Base-by-base conservation (phyloP, 2,888 invertebrate genomes). In the Phortica magna region DNA sequence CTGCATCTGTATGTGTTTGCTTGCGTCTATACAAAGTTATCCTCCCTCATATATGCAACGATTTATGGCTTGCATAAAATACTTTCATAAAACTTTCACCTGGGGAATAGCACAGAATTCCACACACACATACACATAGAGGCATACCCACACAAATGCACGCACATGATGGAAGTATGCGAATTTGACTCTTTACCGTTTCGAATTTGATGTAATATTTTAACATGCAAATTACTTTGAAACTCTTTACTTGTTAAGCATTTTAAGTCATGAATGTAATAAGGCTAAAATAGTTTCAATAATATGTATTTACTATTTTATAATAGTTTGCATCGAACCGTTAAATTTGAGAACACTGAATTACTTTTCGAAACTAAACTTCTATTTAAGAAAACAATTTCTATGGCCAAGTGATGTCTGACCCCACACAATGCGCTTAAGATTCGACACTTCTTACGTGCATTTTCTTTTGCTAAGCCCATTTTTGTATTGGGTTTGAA, bases 41-140 rank as follows among this genome's bases (percentile, higher is more conserved):
- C 48, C 70, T 19, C 70, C 70, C 70, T 31, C 70, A 53, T 70
- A 42, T 42, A 71, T 53, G 82, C 78, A 82, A 83, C 88, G 88
- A 86, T 86, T 86, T 86, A 86, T 86, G 88, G 88, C 53, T 71
- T 71, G 70, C 83, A 88, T 61, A 61, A 61, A 61, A 61, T 88
- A 85, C 88, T 86, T 86, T 86, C 85, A 87, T 85, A 88, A 14
- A 82, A 86, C 88, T 86, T 86, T 86, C 85, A 86, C 85, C 85
- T 86, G 83, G 84, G 87, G 87, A 88, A 86, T 88, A 86, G 17
- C 17, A 17, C 59, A 48, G 48, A 48, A 31, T 31, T 31, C n/a
- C 10, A 61, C 22, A 61, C 9, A 19, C 59, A 61, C 59, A 61
- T 19, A 19, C 4, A 19, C 17, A 61, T 19, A 61, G 17, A 48